These are phyloP conservation scores for Barnardius zonarius DNA, from an alignment of 2,113 vertebrate species.

Conservation along the genomic window DNA sequence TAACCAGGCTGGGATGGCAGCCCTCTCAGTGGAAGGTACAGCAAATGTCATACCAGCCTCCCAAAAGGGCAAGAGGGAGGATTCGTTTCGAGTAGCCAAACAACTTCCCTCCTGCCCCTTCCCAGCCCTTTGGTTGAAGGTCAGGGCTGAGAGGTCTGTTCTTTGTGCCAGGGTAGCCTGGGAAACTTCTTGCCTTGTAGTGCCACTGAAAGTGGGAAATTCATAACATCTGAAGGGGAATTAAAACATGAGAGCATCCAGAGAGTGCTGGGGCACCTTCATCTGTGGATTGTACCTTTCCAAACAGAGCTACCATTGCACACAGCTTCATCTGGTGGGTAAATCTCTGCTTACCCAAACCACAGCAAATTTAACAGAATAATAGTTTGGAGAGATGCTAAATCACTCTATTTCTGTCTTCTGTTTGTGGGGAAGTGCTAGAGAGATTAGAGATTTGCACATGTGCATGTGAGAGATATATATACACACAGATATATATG, in stretches of 20 bases:
- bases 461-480: too few species aligned
- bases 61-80: background rate
- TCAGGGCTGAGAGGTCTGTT: background rate
- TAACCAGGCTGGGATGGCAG: background rate
- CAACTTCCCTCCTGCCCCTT: background rate
- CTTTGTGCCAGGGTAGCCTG: background rate
- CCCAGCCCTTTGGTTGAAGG: rapidly evolving
- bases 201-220: background rate
- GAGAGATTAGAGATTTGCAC: background rate
- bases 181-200: background rate
- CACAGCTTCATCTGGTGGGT: background rate
- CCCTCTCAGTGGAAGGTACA: background rate
- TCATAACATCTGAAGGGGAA: background rate
- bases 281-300: background rate
- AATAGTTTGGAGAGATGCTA: background rate
- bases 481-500: background rate
- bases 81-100: rapidly evolving
- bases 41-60: background rate
- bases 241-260: background rate
- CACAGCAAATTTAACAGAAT: background rate
- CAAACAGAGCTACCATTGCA: background rate
- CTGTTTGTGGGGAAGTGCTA: background rate
- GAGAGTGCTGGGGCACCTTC: rapidly evolving
- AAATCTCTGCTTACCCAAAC: background rate
- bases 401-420: background rate